A percentile compares a stretch with the other conserved stretches of the same genome.
Conservation (phyloP, 2,888 invertebrate genomes). For the Pachliopta kotzebuea region DNA sequence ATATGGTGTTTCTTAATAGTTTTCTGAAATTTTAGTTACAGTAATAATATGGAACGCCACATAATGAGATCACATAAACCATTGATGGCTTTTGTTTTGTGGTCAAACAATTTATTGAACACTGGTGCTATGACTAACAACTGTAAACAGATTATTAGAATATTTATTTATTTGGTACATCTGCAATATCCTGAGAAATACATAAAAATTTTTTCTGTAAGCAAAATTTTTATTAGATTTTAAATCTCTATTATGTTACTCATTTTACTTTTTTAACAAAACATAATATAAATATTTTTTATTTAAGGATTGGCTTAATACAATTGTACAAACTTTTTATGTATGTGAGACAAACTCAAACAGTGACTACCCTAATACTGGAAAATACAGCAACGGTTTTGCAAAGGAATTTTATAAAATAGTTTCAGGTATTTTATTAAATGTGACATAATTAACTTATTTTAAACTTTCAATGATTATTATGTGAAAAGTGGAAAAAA, state of each 20-base stretch:
- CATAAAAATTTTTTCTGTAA: constrained; percentile 59
- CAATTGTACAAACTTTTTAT: constrained; percentile 61
- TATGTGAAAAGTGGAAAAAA: too few species aligned
- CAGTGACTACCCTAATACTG: constrained; percentile 59
- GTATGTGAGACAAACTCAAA: constrained; percentile 58
- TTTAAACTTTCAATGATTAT: neutral
- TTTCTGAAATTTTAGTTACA: constrained; percentile 44
- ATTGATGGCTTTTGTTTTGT: constrained; percentile 58
- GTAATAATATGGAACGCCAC: constrained; percentile 51
- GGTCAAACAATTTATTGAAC: constrained; percentile 56
- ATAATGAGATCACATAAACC: constrained; percentile 63
- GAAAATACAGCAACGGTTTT: constrained; percentile 53
- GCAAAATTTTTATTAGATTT: constrained; percentile 32
- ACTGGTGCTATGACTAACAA: constrained; percentile 58
- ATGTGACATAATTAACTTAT: neutral
- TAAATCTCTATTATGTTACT: neutral
- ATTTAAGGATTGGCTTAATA: constrained; percentile 65
- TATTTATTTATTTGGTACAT: constrained; percentile 61
- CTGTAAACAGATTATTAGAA: constrained; percentile 58
- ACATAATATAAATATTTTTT: neutral
- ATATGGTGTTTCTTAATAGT: neutral
- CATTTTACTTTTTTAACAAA: neutral
- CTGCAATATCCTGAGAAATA: constrained; percentile 61
- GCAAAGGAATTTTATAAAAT: constrained; percentile 60
- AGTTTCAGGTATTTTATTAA: constrained; percentile 48